Conservation (phyloP, 2,888 invertebrate species). For the Nemoura dubitans region DNA sequence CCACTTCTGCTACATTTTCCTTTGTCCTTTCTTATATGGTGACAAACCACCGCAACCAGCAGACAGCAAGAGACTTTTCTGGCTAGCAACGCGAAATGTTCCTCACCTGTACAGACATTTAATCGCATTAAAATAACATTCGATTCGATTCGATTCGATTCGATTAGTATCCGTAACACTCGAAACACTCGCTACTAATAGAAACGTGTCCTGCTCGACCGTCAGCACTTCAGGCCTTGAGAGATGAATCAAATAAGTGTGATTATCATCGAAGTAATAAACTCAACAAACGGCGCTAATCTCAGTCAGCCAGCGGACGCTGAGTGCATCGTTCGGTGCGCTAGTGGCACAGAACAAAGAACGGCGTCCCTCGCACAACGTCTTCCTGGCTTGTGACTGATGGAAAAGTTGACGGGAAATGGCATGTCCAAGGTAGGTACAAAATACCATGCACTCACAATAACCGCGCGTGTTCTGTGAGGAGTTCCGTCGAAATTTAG, state of each 20-base stretch:
- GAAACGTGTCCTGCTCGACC: background rate
- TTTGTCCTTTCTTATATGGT: background rate
- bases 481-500: background rate
- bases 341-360: background rate
- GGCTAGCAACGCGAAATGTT: background rate
- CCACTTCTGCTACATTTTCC: background rate
- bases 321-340: background rate
- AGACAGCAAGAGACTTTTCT: background rate
- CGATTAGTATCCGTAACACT: background rate
- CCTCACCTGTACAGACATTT: background rate
- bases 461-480: background rate
- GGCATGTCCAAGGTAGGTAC: slow-evolving; percentile 4
- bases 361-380: background rate
- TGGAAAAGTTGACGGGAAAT: background rate
- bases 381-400: background rate
- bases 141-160: background rate
- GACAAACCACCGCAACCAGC: background rate
- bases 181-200: background rate
- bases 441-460: background rate
- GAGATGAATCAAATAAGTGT: slow-evolving; percentile 21
- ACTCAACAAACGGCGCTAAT: background rate
- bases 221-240: background rate
- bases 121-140: background rate
- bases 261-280: background rate
- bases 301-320: background rate